Evolutionary conservation across 92 coral and sea anemone genomes (phyloP).

Genomic region (Umimayanthus kanabou): DNA sequence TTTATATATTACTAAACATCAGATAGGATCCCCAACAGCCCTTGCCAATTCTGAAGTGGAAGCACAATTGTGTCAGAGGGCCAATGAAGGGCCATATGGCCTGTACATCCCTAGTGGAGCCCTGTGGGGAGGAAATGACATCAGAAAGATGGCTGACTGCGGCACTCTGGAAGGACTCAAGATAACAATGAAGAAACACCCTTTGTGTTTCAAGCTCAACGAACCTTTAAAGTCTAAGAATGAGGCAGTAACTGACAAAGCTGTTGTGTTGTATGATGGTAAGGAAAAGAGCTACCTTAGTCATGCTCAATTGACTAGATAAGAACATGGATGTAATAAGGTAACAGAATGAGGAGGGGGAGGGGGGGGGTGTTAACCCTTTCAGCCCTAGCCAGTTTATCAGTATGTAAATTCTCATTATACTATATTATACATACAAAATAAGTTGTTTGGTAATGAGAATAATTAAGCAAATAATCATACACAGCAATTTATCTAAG

Average conservation of each 20-base stretch:
- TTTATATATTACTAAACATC: not conserved
- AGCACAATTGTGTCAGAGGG: conserved; percentile 53
- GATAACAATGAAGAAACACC: conserved; percentile 85
- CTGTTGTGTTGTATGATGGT: conserved; percentile 83
- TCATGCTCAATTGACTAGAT: too few species aligned
- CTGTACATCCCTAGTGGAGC: conserved; percentile 83
- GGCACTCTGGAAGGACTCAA: conserved; percentile 76
- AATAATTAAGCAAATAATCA: too few species aligned
- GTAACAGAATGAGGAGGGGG: too few species aligned
- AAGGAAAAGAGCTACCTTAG: not conserved
- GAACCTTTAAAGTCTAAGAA: conserved; percentile 75
- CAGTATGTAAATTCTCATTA: too few species aligned
- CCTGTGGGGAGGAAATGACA: conserved; percentile 74
- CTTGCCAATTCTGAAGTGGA: conserved; percentile 67
- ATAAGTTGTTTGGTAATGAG: too few species aligned
- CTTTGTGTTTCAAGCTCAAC: conserved; percentile 68
- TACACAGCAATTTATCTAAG: too few species aligned
- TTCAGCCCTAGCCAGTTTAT: too few species aligned
- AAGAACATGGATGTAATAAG: too few species aligned
- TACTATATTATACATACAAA: too few species aligned
- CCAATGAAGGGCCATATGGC: conserved; percentile 63
- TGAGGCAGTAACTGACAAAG: conserved; percentile 59
- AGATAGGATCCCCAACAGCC: conserved; percentile 89
- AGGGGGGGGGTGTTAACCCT: too few species aligned
- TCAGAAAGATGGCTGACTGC: conserved; percentile 79